Conservation (phyloP, 2,888 invertebrate genomes). For the Steinernema carpocapsae region DNA sequence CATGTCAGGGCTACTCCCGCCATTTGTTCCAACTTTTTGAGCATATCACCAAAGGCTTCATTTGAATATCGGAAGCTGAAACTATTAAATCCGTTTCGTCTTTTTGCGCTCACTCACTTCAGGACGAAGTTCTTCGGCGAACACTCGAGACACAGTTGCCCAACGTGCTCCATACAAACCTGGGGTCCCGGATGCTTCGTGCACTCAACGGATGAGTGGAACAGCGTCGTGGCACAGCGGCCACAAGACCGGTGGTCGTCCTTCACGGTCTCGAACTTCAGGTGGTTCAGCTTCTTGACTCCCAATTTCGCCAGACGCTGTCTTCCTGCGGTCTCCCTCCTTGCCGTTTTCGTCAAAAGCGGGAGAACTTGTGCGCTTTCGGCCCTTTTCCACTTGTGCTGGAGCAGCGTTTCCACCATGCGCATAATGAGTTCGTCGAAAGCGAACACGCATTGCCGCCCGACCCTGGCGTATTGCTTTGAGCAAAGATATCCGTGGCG, state of each 20-base stretch:
- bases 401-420: not conserved
- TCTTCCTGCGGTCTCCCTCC: not conserved
- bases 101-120: no score
- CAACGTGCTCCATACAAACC: conserved; percentile 86
- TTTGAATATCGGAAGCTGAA: conserved; percentile 83
- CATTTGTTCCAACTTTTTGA: conserved; percentile 83
- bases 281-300: conserved; percentile 38
- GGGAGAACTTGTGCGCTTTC: no score
- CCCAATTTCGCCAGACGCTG: conserved; percentile 33
- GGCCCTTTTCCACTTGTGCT: not conserved
- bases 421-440: conserved; percentile 87
- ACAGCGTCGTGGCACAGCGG: conserved; percentile 95
- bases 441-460: conserved; percentile 95
- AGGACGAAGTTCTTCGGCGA: conserved; percentile 16
- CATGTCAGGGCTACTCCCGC: conserved; percentile 90
- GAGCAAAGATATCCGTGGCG: conserved; percentile 92
- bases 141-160: conserved; percentile 81
- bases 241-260: conserved; percentile 69
- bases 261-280: conserved; percentile 43
- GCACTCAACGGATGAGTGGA: conserved; percentile 92
- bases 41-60: conserved; percentile 91
- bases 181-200: conserved; percentile 74
- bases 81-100: not conserved
- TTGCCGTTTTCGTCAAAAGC: conserved; percentile 2
- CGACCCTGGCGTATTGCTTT: conserved; percentile 86